Conservation (phyloP, 2,113 vertebrate species). For the Pantherophis guttatus region DNA sequence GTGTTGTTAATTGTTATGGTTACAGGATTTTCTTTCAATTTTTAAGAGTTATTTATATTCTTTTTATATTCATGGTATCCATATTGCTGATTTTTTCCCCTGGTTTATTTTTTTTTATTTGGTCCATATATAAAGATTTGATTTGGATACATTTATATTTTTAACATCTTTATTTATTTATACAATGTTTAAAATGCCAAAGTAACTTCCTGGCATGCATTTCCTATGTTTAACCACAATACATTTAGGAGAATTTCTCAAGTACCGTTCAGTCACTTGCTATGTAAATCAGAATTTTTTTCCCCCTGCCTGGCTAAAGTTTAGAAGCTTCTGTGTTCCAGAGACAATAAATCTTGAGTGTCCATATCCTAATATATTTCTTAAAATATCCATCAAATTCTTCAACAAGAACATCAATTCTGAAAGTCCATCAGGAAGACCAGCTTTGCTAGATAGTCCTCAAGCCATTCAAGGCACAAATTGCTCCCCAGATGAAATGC, state of each 20-base stretch:
- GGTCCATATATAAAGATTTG: not conserved
- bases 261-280: not conserved
- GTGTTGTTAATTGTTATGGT: not conserved
- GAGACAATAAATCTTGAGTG: not conserved
- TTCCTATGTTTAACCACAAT: not conserved
- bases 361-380: not conserved
- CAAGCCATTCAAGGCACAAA: not conserved
- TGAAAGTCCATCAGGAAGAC: not conserved
- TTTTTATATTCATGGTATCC: not conserved
- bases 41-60: not conserved
- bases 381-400: not conserved
- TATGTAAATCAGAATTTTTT: not conserved
- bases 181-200: not conserved
- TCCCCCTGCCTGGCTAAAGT: not conserved
- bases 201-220: not conserved
- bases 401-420: not conserved
- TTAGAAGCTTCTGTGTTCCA: not conserved
- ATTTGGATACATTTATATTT: constrained; percentile 42
- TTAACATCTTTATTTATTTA: constrained; percentile 30
- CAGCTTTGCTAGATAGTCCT: not conserved
- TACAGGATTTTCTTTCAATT: not conserved
- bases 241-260: not conserved
- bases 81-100: not conserved
- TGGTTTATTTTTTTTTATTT: not conserved
- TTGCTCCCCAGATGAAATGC: not conserved